phyloP scores from a whole-genome alignment of 1,140 invertebrate species.

The Trissolcus basalis region DNA sequence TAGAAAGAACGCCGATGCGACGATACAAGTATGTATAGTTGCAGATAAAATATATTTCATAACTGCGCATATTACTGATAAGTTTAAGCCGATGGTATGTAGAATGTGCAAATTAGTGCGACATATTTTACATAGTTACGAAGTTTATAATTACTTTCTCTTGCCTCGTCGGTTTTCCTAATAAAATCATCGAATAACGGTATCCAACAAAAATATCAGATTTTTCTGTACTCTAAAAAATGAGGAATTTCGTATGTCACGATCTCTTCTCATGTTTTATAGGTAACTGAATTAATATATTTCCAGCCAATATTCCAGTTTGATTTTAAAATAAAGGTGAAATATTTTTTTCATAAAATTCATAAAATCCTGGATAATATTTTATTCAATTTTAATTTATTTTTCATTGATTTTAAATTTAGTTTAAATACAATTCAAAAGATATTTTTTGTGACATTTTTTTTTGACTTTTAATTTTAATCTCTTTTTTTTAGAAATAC shows the following conservation, averaged over 20 bases:
- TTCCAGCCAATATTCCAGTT: too few relatives aligned
- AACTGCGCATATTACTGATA: conserved; percentile 21
- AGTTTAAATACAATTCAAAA: too few relatives aligned
- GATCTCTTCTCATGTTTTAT: too few relatives aligned
- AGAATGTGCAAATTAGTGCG: conserved; percentile 22
- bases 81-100: conserved; percentile 10
- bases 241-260: background rate
- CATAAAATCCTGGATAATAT: too few relatives aligned
- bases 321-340: too few relatives aligned
- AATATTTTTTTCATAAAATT: too few relatives aligned
- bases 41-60: conserved; percentile 34
- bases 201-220: conserved; percentile 1
- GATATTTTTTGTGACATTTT: too few relatives aligned
- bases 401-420: too few relatives aligned
- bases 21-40: conserved; percentile 28
- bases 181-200: conserved; percentile 1
- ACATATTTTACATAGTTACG: conserved; percentile 30
- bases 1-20: conserved; percentile 12
- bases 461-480: too few relatives aligned
- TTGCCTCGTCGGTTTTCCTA: background rate
- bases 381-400: too few relatives aligned
- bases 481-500: background rate
- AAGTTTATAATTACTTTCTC: conserved; percentile 23
- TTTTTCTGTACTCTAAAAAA: background rate
- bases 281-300: too few relatives aligned